These are phyloP conservation scores for Armadillidium nasatum DNA, from an alignment of 1,140 invertebrate species.

Conservation along the genomic window DNA sequence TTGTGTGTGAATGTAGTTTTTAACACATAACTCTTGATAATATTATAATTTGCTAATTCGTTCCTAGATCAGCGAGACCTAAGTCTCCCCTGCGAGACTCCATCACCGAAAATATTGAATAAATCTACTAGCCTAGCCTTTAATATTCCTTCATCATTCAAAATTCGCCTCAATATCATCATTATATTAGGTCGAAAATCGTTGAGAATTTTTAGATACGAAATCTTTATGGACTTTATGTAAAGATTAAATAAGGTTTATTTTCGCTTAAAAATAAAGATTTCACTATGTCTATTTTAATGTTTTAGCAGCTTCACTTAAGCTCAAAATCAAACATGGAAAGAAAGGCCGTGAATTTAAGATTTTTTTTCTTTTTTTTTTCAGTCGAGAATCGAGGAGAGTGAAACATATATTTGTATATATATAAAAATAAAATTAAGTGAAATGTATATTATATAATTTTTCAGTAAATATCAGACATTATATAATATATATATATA, in stretches of 20 bases:
- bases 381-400: no score
- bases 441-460: conserved; percentile 1
- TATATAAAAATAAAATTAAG: background rate
- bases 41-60: conserved; percentile 14
- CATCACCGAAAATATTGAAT: conserved; percentile 6
- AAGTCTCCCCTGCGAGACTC: background rate
- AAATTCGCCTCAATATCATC: background rate
- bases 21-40: conserved; percentile 1
- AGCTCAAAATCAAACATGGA: conserved; percentile 8
- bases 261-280: background rate
- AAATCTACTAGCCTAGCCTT: background rate
- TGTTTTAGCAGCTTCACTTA: conserved; percentile 12
- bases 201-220: background rate
- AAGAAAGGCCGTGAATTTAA: conserved; percentile 12
- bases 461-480: background rate
- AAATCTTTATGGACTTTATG: background rate
- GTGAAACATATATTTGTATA: no score
- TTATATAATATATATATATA: background rate
- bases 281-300: conserved; percentile 7
- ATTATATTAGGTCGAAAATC: conserved; percentile 2
- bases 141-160: background rate
- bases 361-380: background rate
- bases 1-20: background rate
- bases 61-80: background rate
- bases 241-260: background rate